phyloP scores from a whole-genome alignment of 2,797 vertebrate species.

The Petrocephalus sullivani region DNA sequence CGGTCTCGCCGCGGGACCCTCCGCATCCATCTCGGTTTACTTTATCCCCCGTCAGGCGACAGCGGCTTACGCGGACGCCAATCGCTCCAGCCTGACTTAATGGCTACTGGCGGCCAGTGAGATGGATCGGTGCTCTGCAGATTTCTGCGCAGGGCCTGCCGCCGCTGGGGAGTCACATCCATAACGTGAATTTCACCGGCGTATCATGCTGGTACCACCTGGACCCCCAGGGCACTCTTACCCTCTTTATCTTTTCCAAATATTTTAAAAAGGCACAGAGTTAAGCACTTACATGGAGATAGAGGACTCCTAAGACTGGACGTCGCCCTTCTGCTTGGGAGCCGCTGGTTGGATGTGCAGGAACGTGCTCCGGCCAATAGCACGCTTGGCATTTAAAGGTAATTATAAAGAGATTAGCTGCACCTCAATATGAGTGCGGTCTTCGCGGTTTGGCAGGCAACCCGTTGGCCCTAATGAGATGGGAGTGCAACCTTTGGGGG shows the following conservation, averaged over 20 bases:
- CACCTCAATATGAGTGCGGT: not conserved
- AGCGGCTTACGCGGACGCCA: not conserved
- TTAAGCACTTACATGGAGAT: not conserved
- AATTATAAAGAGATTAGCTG: not conserved
- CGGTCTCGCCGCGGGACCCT: not conserved
- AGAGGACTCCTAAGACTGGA: not conserved
- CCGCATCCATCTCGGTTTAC: not conserved
- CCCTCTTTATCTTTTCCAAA: not conserved
- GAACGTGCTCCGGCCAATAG: not conserved
- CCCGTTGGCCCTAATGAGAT: not conserved
- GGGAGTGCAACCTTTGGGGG: not conserved
- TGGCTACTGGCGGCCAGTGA: slow-evolving; percentile 1
- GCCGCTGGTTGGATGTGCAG: not conserved
- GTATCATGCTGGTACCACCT: not conserved
- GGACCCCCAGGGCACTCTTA: not conserved
- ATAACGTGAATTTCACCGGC: slow-evolving; percentile 11
- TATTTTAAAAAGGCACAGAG: not conserved
- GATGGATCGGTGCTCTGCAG: slow-evolving; percentile 10
- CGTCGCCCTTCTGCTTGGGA: too few species aligned
- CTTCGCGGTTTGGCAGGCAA: not conserved
- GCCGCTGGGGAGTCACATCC: not conserved
- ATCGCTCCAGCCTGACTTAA: slow-evolving; percentile 17
- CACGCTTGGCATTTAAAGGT: not conserved
- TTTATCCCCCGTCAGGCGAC: not conserved
- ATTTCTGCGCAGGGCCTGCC: not conserved